Percentiles rank a stretch among this genome's conserved stretches.
phyloP scores from a whole-genome alignment of 2,888 invertebrate species.

The Colletes collaris region DNA sequence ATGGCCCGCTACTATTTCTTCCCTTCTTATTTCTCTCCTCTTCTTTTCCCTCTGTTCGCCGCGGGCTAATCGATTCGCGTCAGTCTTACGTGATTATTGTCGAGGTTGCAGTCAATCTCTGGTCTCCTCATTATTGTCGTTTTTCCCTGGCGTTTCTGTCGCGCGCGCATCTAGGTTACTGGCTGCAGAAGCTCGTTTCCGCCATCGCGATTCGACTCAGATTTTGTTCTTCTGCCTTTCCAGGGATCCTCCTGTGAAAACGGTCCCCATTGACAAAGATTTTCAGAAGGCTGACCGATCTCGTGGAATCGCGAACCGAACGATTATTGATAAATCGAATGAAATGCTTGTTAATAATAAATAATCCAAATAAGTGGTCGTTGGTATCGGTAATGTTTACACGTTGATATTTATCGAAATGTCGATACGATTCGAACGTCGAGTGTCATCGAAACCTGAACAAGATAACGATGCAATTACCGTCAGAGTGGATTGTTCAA shows the following conservation, averaged over 20 bases:
- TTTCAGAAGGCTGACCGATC: not conserved
- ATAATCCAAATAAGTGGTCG: too few species aligned
- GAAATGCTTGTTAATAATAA: too few species aligned
- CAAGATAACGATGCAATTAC: too few species aligned
- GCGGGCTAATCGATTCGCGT: constrained; percentile 47
- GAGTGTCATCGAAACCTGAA: too few species aligned
- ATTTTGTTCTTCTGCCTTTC: constrained; percentile 17
- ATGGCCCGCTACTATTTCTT: not conserved
- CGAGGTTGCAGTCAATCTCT: constrained; percentile 58
- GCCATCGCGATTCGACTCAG: constrained; percentile 10
- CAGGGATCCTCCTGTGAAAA: constrained; percentile 35
- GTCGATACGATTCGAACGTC: too few species aligned
- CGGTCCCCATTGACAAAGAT: constrained; percentile 7
- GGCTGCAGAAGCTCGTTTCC: constrained; percentile 1
- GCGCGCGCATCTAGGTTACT: constrained; percentile 49
- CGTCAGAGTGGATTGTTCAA: too few species aligned
- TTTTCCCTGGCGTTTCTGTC: constrained; percentile 47
- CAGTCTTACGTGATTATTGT: constrained; percentile 68
- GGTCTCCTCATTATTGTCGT: constrained; percentile 59
- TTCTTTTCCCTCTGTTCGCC: constrained; percentile 2
- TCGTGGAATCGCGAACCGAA: constrained; percentile 37
- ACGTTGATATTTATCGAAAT: too few species aligned
- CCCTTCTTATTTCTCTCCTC: too few species aligned
- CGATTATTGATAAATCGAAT: too few species aligned
- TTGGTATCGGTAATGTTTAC: too few species aligned